Percentiles rank a stretch among this genome's conserved stretches.
phyloP scores from a whole-genome alignment of 2,797 vertebrate genomes.

The Steatocranus sp. region DNA sequence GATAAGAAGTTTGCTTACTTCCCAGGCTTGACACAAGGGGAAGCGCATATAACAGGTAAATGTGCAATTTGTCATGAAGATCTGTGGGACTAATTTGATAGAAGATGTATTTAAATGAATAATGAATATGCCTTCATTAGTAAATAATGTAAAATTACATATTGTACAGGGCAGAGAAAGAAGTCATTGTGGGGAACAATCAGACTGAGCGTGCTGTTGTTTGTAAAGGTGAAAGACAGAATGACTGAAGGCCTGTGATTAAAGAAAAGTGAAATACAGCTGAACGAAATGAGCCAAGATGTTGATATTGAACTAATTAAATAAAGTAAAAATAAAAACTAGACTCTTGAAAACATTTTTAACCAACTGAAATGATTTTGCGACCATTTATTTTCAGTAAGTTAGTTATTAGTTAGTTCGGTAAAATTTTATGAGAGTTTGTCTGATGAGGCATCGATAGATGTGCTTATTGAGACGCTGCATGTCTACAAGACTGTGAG shows the following conservation, averaged over 20 bases:
- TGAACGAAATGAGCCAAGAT: background rate
- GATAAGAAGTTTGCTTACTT: slow-evolving; percentile 58
- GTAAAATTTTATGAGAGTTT: background rate
- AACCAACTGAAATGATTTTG: background rate
- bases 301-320: rapidly evolving
- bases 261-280: background rate
- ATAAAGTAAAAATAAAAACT: background rate
- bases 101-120: background rate
- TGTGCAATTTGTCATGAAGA: slow-evolving; percentile 51
- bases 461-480: background rate
- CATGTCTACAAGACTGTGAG: background rate
- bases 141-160: background rate
- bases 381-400: background rate
- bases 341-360: background rate
- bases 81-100: background rate
- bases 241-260: background rate
- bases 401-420: background rate
- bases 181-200: background rate
- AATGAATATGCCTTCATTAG: background rate
- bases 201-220: background rate
- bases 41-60: slow-evolving; percentile 52
- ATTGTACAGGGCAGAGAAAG: background rate
- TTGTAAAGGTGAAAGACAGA: background rate
- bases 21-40: slow-evolving; percentile 38
- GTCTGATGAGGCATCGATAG: background rate